phyloP scores from a whole-genome alignment of 2,797 vertebrate genomes.

The Brotula barbata region DNA sequence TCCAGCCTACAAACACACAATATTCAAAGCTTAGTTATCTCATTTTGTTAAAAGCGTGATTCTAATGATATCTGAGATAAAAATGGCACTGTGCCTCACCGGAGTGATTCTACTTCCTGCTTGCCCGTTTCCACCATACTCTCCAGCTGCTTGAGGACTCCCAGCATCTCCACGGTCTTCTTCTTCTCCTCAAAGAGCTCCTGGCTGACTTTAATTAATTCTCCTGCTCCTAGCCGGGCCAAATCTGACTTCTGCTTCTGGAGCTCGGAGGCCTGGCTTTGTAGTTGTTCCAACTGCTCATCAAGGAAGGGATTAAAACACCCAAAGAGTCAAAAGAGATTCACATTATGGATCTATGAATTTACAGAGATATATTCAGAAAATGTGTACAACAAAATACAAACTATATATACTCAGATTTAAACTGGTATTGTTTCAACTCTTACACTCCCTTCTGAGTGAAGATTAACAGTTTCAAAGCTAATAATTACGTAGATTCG shows the following conservation, averaged over 20 bases:
- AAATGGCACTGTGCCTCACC: slow-evolving; percentile 53
- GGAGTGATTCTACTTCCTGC: slow-evolving; percentile 74
- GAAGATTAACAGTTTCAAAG: too few relatives aligned
- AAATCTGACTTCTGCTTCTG: slow-evolving; percentile 82
- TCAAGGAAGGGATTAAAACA: not conserved
- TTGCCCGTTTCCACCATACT: slow-evolving; percentile 55
- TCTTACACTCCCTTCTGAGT: too few relatives aligned
- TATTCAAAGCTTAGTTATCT: not conserved
- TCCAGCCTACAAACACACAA: slow-evolving; percentile 76
- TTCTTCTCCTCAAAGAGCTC: slow-evolving; percentile 81
- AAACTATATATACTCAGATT: too few relatives aligned
- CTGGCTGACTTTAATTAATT: slow-evolving; percentile 73
- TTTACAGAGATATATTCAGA: too few relatives aligned
- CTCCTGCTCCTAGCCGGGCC: slow-evolving; percentile 81
- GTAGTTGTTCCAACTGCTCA: slow-evolving; percentile 86
- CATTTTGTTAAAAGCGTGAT: not conserved
- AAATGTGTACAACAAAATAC: too few relatives aligned
- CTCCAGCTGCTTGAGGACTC: slow-evolving; percentile 63
- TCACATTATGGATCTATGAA: not conserved
- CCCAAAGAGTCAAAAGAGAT: not conserved
- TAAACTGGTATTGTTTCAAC: too few relatives aligned
- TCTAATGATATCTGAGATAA: not conserved
- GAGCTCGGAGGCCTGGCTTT: slow-evolving; percentile 81
- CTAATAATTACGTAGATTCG: too few relatives aligned
- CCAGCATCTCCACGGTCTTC: slow-evolving; percentile 71